Conservation (phyloP, 1,140 invertebrate species). For the Calycopis cecrops region DNA sequence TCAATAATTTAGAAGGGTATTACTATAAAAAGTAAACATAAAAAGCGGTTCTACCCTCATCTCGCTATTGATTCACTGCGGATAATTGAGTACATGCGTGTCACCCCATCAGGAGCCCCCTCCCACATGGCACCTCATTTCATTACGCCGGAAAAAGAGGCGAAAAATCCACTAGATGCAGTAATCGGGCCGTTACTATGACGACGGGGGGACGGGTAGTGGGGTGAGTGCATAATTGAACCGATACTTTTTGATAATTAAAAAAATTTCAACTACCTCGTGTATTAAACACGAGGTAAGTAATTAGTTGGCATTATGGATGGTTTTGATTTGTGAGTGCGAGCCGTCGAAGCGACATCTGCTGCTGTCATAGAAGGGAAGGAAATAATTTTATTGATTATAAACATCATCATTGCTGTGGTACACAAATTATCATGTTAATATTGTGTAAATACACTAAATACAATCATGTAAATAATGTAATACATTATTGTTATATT, state of each 20-base stretch:
- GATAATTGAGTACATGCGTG: constrained; percentile 72
- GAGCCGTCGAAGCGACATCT: no score
- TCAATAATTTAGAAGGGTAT: constrained; percentile 17
- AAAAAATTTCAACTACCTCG: not conserved
- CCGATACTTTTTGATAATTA: constrained; percentile 11
- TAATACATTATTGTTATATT: no score
- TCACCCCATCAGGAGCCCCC: constrained; percentile 22
- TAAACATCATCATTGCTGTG: no score
- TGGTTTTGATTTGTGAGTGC: no score
- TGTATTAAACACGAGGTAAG: no score
- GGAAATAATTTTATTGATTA: no score
- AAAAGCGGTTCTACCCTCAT: constrained; percentile 68
- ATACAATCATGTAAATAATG: no score
- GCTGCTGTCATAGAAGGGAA: no score
- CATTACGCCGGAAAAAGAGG: constrained; percentile 72
- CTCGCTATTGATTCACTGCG: constrained; percentile 71
- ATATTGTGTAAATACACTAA: no score
- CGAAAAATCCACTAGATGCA: constrained; percentile 72
- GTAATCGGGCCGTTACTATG: constrained; percentile 64
- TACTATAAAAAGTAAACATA: constrained; percentile 52
- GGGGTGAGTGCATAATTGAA: constrained; percentile 25
- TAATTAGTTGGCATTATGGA: no score
- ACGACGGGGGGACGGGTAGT: constrained; percentile 30
- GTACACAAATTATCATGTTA: no score
- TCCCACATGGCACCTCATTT: constrained; percentile 65